A percentile compares a stretch with the other conserved stretches of the same genome.
Conservation (phyloP, 2,888 invertebrate genomes). For the Ariolimax columbianus region DNA sequence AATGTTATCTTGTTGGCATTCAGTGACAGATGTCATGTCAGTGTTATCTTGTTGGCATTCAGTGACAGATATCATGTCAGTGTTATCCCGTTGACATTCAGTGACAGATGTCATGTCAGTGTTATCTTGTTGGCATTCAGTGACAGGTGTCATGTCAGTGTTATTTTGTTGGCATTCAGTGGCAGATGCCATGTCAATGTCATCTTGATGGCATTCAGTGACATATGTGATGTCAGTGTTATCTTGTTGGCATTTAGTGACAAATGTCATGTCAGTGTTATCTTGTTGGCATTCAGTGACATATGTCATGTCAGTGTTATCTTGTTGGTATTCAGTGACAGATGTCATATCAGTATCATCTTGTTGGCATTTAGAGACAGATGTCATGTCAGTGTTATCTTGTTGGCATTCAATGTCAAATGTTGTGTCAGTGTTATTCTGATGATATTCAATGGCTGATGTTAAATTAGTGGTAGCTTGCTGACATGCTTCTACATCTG, state of each 20-base stretch:
- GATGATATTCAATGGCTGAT: not conserved
- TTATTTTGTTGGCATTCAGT: not conserved
- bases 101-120: not conserved
- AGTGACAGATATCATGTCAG: not conserved
- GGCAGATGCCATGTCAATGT: not conserved
- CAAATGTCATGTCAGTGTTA: not conserved
- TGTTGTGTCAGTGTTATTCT: not conserved
- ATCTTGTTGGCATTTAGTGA: not conserved
- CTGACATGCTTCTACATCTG: not conserved
- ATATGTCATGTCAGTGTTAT: not conserved
- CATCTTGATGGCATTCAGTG: not conserved
- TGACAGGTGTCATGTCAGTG: not conserved
- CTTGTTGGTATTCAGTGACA: not conserved
- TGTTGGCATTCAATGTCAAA: not conserved
- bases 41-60: not conserved
- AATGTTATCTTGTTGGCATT: not conserved
- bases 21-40: no score
- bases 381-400: not conserved
- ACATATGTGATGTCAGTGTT: not conserved
- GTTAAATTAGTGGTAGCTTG: not conserved
- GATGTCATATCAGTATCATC: not conserved
- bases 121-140: slow-evolving; percentile 1
- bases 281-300: not conserved
- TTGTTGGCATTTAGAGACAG: not conserved
- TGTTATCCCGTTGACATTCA: not conserved